Base-by-base conservation (phyloP, 2,113 vertebrate genomes). In the Notothenia rossii region DNA sequence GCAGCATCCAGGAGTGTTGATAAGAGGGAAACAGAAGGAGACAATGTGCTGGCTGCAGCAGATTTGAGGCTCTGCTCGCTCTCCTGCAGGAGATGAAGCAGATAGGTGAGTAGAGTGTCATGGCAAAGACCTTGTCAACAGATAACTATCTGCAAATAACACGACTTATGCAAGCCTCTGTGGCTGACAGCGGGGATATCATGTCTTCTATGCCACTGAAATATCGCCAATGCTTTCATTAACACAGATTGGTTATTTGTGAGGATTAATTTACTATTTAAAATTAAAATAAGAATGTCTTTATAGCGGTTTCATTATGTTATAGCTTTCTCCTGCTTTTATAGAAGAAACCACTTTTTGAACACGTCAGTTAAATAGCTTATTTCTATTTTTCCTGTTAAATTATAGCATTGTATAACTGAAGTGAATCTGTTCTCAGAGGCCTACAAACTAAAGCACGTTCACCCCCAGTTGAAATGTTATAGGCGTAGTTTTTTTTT, bases 111-210 rank as follows among this genome's bases (percentile, higher is more conserved):
- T 92, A 83, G 88, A 93, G 89, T 89, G 92, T 94, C 93, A 91
- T 85, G 86, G 90, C 88, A 92, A 91, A 93, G 91, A 95, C 94
- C 91, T 91, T 92, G 94, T 95, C 93, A 95, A 94, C 92, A 94
- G 93, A 95, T 94, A 89, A 87, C 92, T 94, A 93, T 94, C 93
- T 94, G 90, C 85, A 92, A 94, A 93, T 91, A 93, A 88, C 86
- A 84, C 75, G 61, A 85, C 91, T 94, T 90, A 81, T 93, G 92
- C 90, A 94, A 94, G 91, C 84, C 55, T 65, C 51, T 54, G 84
- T 40, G 75, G 77, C 70, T 79, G 79, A 67, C 45, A 59, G 14
- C 29, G 13, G 79, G 54, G 62, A 77, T 78, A 86, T 86, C 81
- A 67, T 64, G 65, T 85, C 77, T 86, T 81, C 84, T 67, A 36